Evolutionary conservation across 2,888 invertebrate species (phyloP), one percentile per base, ranked within the genome.

Genomic region (Ischnura elegans): DNA sequence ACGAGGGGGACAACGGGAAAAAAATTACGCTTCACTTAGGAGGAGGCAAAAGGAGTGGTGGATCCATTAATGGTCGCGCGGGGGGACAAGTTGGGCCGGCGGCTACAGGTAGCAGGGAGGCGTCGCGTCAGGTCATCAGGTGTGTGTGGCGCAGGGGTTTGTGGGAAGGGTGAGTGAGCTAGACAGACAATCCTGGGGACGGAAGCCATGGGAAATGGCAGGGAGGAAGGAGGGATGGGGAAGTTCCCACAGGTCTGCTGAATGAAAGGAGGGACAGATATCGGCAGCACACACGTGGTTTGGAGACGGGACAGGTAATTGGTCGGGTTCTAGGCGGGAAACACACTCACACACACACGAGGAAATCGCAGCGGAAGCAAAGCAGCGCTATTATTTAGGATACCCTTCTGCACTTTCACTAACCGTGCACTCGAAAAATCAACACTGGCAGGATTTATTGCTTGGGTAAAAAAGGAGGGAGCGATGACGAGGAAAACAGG

Each of bases 91-190:
- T 21, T 1, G 61, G 61, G 61, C 36, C 5, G 76, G 29, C 36
- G 76, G 76, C 76, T 25, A 76, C 76, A 76, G 76, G 76, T 76
- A 76, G 76, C 76, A 25, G n/a, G n/a, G n/a, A n/a, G 61, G 61
- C 51, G 51, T 13, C 51, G 61, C 25, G 21, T n/a, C 61, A 21
- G 36, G n/a, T 76, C 76, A 76, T 76, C 76, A 76, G 76, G 76
- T 76, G 76, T 36, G 61, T 6, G 16, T 51, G 51, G 51, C 51
- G 2, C 19, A 19, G 51, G 51, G 1, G 13, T 51, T 51, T 51
- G 19, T 19, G 51, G 51, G 51, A 13, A 47, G 21, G 61, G 25
- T 25, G 61, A 25, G 61, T n/a, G n/a, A n/a, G n/a, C n/a, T n/a
- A 61, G n/a, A 51, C 51, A 51, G 0, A 51, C 51, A 19, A 51